phyloP scores from a whole-genome alignment of 2,797 vertebrate species.

The Coccyzus lansbergi region DNA sequence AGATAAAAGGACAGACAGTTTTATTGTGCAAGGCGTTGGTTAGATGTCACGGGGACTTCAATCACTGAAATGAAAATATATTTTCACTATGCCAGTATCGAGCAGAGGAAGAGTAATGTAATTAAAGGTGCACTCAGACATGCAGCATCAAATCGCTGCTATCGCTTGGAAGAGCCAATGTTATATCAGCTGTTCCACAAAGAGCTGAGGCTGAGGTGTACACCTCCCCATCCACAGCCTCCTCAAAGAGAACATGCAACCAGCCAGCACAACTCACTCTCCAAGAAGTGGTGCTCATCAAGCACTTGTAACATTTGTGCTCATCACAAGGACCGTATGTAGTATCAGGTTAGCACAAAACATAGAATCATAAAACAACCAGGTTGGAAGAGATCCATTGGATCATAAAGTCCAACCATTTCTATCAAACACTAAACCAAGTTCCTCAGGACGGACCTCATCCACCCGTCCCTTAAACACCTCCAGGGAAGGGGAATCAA shows the following conservation, averaged over 20 bases:
- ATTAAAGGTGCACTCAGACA: not conserved
- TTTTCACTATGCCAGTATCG: not conserved
- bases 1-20: conserved; percentile 31
- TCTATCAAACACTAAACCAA: too few relatives aligned
- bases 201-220: not conserved
- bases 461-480: too few relatives aligned
- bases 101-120: not conserved
- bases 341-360: not conserved
- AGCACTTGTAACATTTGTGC: rapidly evolving
- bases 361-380: too few relatives aligned
- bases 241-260: rapidly evolving
- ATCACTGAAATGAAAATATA: conserved; percentile 32
- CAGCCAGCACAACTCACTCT: rapidly evolving
- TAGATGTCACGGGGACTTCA: conserved; percentile 13
- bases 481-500: too few relatives aligned
- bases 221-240: not conserved
- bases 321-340: rapidly evolving
- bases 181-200: not conserved
- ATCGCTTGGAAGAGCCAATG: not conserved
- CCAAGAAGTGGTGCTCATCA: rapidly evolving
- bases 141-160: not conserved
- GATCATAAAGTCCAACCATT: too few relatives aligned
- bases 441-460: too few relatives aligned
- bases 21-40: conserved; percentile 18
- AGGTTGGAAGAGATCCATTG: too few relatives aligned